phyloP scores from a whole-genome alignment of 1,140 invertebrate genomes.

The Littorina saxatilis region DNA sequence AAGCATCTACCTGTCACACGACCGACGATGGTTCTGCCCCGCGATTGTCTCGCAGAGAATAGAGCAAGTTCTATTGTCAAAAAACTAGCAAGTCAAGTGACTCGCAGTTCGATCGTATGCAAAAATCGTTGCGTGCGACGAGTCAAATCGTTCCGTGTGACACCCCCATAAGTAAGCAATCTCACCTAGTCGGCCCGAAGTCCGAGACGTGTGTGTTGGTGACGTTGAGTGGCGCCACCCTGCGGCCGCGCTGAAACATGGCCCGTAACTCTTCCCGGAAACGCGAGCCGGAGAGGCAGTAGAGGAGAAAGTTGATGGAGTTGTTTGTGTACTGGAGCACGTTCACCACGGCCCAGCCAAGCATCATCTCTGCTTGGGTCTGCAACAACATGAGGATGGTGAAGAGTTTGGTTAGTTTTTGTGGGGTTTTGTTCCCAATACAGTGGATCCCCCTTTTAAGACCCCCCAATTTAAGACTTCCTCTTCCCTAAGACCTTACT shows the following conservation, averaged over 20 bases:
- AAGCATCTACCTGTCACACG: neutral
- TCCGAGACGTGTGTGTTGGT: conserved; percentile 12
- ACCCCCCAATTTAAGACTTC: no score
- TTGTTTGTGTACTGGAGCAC: conserved; percentile 61
- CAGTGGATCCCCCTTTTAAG: no score
- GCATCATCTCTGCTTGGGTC: neutral
- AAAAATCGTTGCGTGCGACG: neutral
- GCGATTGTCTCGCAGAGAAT: no score
- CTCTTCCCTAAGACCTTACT: no score
- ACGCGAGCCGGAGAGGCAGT: conserved; percentile 56
- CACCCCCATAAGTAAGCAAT: neutral
- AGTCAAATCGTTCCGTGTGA: neutral
- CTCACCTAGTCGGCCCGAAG: neutral
- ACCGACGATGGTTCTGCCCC: no score
- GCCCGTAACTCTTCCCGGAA: conserved; percentile 56
- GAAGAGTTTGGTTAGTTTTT: no score
- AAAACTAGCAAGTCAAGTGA: neutral
- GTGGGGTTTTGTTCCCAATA: no score
- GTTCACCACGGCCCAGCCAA: conserved; percentile 32
- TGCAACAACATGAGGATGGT: no score
- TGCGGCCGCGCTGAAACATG: neutral
- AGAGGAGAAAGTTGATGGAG: conserved; percentile 63
- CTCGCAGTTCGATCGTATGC: neutral
- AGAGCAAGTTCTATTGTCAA: no score
- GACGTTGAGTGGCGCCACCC: neutral